These are phyloP conservation scores for Tyria jacobaeae DNA, from an alignment of 2,888 invertebrate species.

Conservation along the genomic window DNA sequence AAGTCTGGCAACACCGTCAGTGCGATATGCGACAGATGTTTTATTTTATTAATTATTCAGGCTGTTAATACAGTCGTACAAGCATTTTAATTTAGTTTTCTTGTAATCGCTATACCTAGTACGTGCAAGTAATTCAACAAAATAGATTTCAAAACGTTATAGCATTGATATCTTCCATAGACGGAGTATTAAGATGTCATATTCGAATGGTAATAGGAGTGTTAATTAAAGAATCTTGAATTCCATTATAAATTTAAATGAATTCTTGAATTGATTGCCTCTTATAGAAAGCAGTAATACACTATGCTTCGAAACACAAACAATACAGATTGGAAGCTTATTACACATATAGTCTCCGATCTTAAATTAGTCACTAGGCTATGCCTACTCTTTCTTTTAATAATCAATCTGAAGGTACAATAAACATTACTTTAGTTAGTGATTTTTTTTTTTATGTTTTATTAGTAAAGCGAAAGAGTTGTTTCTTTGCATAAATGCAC, in stretches of 20 bases:
- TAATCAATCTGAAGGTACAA: no score
- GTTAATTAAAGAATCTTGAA: not conserved
- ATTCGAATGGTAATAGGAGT: conserved; percentile 3
- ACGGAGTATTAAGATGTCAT: not conserved
- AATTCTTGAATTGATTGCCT: not conserved
- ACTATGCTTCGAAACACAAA: not conserved
- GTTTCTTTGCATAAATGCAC: no score
- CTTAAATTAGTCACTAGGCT: not conserved
- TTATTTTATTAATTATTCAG: no score
- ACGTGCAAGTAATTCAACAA: not conserved
- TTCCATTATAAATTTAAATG: conserved; percentile 1
- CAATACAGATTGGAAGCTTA: not conserved
- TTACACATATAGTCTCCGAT: not conserved
- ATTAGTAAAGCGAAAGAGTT: no score
- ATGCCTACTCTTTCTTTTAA: not conserved
- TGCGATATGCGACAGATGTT: no score
- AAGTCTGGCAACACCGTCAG: not conserved
- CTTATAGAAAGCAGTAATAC: not conserved
- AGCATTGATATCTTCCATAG: not conserved
- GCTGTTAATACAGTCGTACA: not conserved
- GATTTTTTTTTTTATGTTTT: no score
- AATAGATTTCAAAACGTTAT: not conserved
- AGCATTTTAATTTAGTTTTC: not conserved
- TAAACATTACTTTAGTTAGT: no score
- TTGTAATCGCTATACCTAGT: no score